These are phyloP conservation scores for Leucosticte australis DNA, from an alignment of 2,113 vertebrate genomes.

Conservation along the genomic window DNA sequence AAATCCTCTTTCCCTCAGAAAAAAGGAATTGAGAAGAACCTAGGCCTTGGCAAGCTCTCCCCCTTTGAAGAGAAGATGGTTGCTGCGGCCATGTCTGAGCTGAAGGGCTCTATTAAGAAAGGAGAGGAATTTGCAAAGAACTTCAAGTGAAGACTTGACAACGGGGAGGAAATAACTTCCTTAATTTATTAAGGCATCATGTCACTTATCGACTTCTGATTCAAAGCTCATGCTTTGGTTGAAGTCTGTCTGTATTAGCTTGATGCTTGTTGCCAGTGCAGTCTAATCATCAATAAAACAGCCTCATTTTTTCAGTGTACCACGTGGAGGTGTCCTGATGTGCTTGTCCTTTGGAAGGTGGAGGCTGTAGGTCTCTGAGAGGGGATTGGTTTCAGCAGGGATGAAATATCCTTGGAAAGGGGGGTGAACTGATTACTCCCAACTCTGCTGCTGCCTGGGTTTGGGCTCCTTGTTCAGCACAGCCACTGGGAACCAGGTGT, in stretches of 20 bases:
- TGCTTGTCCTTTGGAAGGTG: neutral
- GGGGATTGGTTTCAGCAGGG: neutral
- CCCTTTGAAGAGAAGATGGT: conserved; percentile 95
- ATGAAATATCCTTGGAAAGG: neutral
- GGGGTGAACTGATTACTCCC: neutral
- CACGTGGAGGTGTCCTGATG: neutral
- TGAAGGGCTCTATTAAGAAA: conserved; percentile 96
- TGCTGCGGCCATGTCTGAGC: conserved; percentile 83
- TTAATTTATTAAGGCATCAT: conserved; percentile 78
- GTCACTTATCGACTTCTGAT: conserved; percentile 52
- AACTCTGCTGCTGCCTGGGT: neutral
- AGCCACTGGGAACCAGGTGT: neutral
- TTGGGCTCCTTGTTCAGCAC: neutral
- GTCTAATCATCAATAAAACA: conserved; percentile 61
- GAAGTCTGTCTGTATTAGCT: neutral
- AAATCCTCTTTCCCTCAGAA: conserved; percentile 74
- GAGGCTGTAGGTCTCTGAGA: neutral
- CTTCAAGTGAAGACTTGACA: conserved; percentile 80
- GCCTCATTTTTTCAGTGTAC: conserved; percentile 60
- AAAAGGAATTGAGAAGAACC: conserved; percentile 96
- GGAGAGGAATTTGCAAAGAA: conserved; percentile 93
- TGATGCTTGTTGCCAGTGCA: neutral
- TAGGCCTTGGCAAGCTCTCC: conserved; percentile 89
- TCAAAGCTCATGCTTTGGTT: conserved; percentile 9
- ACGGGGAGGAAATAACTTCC: neutral